phyloP scores from a whole-genome alignment of 2,113 vertebrate genomes.

The Oreochromis aureus region DNA sequence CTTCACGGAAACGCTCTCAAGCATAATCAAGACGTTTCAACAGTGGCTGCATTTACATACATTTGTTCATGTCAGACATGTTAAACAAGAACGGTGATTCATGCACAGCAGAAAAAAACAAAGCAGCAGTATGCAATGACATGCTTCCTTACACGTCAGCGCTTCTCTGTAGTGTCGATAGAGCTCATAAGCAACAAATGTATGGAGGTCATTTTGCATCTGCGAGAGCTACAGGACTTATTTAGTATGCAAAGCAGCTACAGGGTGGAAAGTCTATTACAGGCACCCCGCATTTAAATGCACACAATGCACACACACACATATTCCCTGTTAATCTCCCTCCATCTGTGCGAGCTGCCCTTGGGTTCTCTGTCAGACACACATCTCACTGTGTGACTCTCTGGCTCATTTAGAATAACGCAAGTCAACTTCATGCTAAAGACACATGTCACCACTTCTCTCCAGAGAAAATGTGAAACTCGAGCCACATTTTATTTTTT shows the following conservation, averaged over 20 bases:
- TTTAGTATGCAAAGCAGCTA: slow-evolving; percentile 25
- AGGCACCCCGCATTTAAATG: slow-evolving; percentile 9
- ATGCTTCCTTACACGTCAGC: not conserved
- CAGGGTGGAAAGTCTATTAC: slow-evolving; percentile 7
- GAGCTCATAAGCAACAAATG: not conserved
- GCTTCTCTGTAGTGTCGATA: not conserved
- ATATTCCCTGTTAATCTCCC: slow-evolving; percentile 15
- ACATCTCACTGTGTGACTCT: not conserved
- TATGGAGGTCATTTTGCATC: not conserved
- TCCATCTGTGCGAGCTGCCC: slow-evolving; percentile 37
- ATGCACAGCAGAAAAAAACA: not conserved
- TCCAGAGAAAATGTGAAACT: not conserved
- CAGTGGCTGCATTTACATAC: not conserved
- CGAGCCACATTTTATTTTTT: not conserved
- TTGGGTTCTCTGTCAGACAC: not conserved
- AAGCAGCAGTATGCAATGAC: not conserved
- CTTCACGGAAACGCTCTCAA: not conserved
- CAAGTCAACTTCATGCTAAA: not conserved
- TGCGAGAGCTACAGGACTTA: not conserved
- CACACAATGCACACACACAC: not conserved
- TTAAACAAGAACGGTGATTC: not conserved
- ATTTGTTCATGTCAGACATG: not conserved
- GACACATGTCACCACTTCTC: not conserved
- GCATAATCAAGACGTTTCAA: not conserved
- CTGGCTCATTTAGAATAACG: not conserved